Percentiles rank a stretch among this genome's conserved stretches.
Evolutionary conservation across 1,140 invertebrate species (phyloP).

Genomic region (Lysiphlebus fabarum): DNA sequence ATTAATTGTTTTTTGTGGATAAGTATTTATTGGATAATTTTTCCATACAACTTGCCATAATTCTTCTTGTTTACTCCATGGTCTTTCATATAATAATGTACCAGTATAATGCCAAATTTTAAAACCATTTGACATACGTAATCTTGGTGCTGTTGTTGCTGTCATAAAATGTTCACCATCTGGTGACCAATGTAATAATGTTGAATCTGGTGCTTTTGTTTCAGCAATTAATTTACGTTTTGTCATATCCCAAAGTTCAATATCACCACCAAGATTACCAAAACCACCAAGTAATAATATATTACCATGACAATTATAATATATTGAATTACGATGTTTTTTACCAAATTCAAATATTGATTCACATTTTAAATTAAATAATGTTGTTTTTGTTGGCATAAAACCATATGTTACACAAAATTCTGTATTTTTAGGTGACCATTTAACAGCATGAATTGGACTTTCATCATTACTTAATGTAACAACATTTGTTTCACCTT

Average conservation of each 20-base stretch:
- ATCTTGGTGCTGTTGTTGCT: conserved; percentile 87
- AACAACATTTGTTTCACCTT: conserved; percentile 81
- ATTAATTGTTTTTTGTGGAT: conserved; percentile 66
- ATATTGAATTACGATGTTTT: conserved; percentile 81
- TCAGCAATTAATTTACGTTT: conserved; percentile 70
- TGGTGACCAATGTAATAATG: conserved; percentile 85
- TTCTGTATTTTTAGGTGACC: conserved; percentile 86
- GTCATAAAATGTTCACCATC: conserved; percentile 91
- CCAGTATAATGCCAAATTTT: conserved; percentile 92
- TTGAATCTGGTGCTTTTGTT: conserved; percentile 81
- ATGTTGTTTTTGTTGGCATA: conserved; percentile 89
- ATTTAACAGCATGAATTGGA: conserved; percentile 84
- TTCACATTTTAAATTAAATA: conserved; percentile 92
- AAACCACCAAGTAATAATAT: conserved; percentile 88
- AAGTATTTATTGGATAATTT: conserved; percentile 62
- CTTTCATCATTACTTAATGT: conserved; percentile 80
- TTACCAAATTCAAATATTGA: conserved; percentile 89
- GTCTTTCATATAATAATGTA: conserved; percentile 72
- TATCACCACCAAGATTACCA: conserved; percentile 86
- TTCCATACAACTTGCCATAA: conserved; percentile 81
- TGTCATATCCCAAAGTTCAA: conserved; percentile 88
- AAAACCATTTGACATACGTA: conserved; percentile 87
- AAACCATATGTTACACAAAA: conserved; percentile 92
- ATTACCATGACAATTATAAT: conserved; percentile 74
- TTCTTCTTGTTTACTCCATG: conserved; percentile 73